phyloP scores from a whole-genome alignment of 2,888 invertebrate genomes.

The Melipona beecheii region DNA sequence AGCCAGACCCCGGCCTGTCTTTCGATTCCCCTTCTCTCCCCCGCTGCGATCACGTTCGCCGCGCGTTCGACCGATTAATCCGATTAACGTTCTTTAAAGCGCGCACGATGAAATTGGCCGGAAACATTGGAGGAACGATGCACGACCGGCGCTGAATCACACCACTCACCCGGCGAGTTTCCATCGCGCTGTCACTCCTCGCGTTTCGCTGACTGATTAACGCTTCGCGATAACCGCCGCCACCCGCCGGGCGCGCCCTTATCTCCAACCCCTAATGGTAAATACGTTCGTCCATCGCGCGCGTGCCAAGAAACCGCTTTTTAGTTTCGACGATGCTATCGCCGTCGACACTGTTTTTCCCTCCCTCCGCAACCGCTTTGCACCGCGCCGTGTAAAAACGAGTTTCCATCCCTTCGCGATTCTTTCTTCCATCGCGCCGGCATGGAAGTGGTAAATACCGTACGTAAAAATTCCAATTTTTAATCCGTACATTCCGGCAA shows the following conservation, averaged over 20 bases:
- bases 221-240: constrained; percentile 16
- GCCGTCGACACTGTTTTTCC: neutral
- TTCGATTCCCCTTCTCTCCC: constrained; percentile 15
- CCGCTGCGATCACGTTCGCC: constrained; percentile 1
- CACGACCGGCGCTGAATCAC: constrained; percentile 10
- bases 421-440: neutral
- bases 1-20: neutral
- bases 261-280: constrained; percentile 20
- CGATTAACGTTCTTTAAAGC: constrained; percentile 45
- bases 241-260: constrained; percentile 4
- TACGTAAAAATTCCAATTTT: neutral
- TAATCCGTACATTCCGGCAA: too few relatives aligned
- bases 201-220: constrained; percentile 35
- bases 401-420: neutral
- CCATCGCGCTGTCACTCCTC: constrained; percentile 5
- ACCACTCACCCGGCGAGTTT: neutral
- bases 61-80: constrained; percentile 33
- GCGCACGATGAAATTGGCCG: constrained; percentile 25
- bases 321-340: constrained; percentile 17
- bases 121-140: constrained; percentile 13
- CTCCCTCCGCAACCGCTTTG: neutral
- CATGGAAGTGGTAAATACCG: neutral
- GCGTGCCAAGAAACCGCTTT: constrained; percentile 29
- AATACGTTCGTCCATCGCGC: constrained; percentile 21
- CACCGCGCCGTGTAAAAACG: neutral